These are phyloP conservation scores for Laticauda colubrina DNA, from an alignment of 2,113 vertebrate genomes.

Conservation along the genomic window DNA sequence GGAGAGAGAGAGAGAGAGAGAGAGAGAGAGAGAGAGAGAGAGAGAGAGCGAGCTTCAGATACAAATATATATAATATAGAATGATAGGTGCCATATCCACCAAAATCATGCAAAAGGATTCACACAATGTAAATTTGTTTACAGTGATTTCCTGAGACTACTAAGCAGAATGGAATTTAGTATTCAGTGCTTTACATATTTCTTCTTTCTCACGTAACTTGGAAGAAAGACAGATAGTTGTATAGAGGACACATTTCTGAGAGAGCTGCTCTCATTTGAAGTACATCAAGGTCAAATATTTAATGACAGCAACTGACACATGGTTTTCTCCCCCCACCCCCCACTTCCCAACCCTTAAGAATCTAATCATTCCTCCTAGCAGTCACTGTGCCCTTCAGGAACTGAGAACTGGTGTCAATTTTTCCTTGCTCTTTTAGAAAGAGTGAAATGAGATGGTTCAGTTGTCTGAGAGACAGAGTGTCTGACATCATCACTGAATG, in stretches of 20 bases:
- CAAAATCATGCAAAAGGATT: background rate
- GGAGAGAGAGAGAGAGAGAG: too few species aligned
- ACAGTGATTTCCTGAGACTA: background rate
- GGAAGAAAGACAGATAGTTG: conserved; percentile 9
- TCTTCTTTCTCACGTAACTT: conserved; percentile 18
- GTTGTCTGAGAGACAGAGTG: conserved; percentile 8
- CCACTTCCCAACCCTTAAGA: conserved; percentile 4
- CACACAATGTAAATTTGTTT: background rate
- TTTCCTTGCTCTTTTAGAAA: conserved; percentile 21
- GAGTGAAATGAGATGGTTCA: conserved; percentile 16
- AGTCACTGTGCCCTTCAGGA: conserved; percentile 20
- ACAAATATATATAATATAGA: background rate
- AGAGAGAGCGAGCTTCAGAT: background rate
- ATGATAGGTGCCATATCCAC: background rate
- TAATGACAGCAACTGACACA: conserved; percentile 35
- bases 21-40: too few species aligned
- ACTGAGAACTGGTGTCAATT: conserved; percentile 10
- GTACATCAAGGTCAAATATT: conserved; percentile 24
- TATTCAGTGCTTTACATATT: conserved; percentile 18
- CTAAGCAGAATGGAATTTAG: conserved; percentile 2
- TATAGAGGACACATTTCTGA: conserved; percentile 12
- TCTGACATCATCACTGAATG: conserved; percentile 9
- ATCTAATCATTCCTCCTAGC: conserved; percentile 20
- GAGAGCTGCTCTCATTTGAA: conserved; percentile 17
- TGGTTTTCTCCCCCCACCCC: conserved; percentile 10